phyloP scores from a whole-genome alignment of 2,797 vertebrate genomes.

The Mionectes olivaceus region DNA sequence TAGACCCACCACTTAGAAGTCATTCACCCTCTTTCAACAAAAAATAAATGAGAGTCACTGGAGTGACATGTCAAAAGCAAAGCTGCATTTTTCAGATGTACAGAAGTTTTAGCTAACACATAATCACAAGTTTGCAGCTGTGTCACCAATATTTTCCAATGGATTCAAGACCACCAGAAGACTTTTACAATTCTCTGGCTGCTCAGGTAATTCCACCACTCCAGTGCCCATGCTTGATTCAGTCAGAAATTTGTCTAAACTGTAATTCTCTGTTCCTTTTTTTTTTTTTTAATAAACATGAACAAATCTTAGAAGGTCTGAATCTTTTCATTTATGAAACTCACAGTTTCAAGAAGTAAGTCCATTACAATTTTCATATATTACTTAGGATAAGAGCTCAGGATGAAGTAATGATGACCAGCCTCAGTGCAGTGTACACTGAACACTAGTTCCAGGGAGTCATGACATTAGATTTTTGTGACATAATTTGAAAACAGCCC shows the following conservation, averaged over 20 bases:
- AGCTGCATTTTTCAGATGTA: not conserved
- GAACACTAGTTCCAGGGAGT: not conserved
- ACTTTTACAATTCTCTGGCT: not conserved
- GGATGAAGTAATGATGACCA: not conserved
- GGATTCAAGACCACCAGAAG: not conserved
- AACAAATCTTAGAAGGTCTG: not conserved
- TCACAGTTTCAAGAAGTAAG: not conserved
- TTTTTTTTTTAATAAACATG: not conserved
- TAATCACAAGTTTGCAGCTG: not conserved
- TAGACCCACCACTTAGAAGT: not conserved
- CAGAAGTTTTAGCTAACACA: not conserved
- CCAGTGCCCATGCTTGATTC: fast-evolving
- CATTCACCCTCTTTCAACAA: not conserved
- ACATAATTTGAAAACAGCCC: not conserved
- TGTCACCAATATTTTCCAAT: not conserved
- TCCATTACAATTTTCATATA: not conserved
- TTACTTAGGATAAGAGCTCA: not conserved
- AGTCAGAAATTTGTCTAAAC: not conserved
- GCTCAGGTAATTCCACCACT: not conserved
- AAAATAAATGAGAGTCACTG: not conserved
- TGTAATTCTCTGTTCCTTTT: not conserved
- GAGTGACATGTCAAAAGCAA: not conserved
- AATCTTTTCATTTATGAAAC: not conserved
- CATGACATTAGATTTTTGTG: not conserved
- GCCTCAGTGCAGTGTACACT: not conserved